Evolutionary conservation across 2,888 invertebrate species (phyloP).

Genomic region (Poecilobothrus nobilitatus): DNA sequence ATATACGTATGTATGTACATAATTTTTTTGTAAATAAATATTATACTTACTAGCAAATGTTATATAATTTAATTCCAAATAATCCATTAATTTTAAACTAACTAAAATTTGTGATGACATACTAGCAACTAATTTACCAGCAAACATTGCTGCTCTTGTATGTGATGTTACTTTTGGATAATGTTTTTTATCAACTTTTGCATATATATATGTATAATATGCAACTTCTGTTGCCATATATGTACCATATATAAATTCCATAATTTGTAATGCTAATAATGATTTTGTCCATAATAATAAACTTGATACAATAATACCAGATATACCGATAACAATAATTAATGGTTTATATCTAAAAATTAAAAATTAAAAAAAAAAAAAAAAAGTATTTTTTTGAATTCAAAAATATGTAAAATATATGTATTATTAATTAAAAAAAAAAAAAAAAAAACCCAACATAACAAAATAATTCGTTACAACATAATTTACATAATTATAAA

Average conservation of each 20-base stretch:
- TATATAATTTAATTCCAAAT: slow-evolving; percentile 60
- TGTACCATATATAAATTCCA: slow-evolving; percentile 67
- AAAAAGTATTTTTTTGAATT: too few relatives aligned
- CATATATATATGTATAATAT: slow-evolving; percentile 88
- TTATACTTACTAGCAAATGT: slow-evolving; percentile 50
- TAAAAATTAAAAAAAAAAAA: too few relatives aligned
- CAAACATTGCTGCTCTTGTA: slow-evolving; percentile 59
- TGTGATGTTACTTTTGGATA: slow-evolving; percentile 67
- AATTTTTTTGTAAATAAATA: too few relatives aligned
- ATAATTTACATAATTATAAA: too few relatives aligned
- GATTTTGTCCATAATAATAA: slow-evolving; percentile 69
- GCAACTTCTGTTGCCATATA: slow-evolving; percentile 87
- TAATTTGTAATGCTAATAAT: slow-evolving; percentile 60
- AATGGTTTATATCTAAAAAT: slow-evolving; percentile 68
- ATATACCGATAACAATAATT: slow-evolving; percentile 63
- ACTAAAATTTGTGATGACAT: slow-evolving; percentile 56
- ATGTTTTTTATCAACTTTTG: slow-evolving; percentile 64
- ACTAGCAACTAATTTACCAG: slow-evolving; percentile 60
- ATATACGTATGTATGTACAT: too few relatives aligned
- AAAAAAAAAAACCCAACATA: too few relatives aligned
- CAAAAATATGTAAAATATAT: too few relatives aligned
- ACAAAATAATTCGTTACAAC: too few relatives aligned
- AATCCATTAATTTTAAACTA: slow-evolving; percentile 52
- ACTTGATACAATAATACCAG: slow-evolving; percentile 66
- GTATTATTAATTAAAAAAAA: too few relatives aligned